Percentiles rank a stretch among this genome's conserved stretches.
Conservation (phyloP, 92 coral and sea anemone species). For the Pocillopora grandis region DNA sequence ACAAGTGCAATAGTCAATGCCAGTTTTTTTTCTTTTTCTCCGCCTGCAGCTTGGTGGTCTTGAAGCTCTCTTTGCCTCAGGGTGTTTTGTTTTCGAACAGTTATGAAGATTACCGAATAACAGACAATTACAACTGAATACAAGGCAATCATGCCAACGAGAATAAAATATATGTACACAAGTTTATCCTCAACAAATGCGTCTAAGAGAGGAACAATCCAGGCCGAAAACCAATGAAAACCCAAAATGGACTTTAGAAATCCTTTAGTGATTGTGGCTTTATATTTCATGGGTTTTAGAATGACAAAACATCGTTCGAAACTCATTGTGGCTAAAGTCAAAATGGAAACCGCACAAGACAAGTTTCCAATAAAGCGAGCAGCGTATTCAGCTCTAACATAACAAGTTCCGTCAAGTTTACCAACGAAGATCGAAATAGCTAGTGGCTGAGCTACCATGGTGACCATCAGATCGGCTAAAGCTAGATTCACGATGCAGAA, state of each 20-base stretch:
- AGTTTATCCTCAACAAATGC: slow-evolving; percentile 64
- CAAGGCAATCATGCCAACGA: slow-evolving; percentile 36
- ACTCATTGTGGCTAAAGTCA: slow-evolving; percentile 69
- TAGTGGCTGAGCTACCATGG: slow-evolving; percentile 50
- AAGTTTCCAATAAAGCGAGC: slow-evolving; percentile 64
- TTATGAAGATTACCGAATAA: slow-evolving; percentile 54
- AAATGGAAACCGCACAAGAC: slow-evolving; percentile 64
- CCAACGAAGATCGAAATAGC: slow-evolving; percentile 47
- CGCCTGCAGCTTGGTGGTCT: slow-evolving; percentile 14
- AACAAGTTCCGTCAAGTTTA: slow-evolving; percentile 60
- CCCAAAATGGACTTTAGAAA: slow-evolving; percentile 43
- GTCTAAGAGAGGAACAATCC: slow-evolving; percentile 54
- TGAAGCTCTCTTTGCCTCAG: slow-evolving; percentile 46
- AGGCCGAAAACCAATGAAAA: slow-evolving; percentile 39
- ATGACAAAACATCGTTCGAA: slow-evolving; percentile 70
- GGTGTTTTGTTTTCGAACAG: slow-evolving; percentile 50
- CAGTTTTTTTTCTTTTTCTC: slow-evolving; percentile 59
- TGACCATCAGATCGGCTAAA: slow-evolving; percentile 59
- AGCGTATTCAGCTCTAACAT: slow-evolving; percentile 64
- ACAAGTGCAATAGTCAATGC: slow-evolving; percentile 73
- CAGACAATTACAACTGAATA: slow-evolving; percentile 46
- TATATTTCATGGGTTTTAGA: slow-evolving; percentile 60
- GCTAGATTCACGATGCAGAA: slow-evolving; percentile 67
- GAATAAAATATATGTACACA: slow-evolving; percentile 39
- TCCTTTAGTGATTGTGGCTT: slow-evolving; percentile 28